Evolutionary conservation across 2,113 vertebrate genomes (phyloP).

Genomic region (Myrmophylax atrothorax): DNA sequence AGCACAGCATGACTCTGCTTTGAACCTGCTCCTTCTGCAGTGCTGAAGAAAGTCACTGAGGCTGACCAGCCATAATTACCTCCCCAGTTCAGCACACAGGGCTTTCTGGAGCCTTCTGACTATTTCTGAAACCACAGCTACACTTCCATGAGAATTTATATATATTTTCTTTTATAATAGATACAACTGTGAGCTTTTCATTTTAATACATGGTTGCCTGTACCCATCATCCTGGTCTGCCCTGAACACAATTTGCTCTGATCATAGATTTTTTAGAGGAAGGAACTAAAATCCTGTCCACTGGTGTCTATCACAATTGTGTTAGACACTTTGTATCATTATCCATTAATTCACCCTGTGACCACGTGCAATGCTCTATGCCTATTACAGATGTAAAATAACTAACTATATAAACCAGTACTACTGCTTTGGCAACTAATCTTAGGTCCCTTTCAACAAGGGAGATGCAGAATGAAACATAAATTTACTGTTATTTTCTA

Average conservation of each 20-base stretch:
- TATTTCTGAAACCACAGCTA: slow-evolving; percentile 61
- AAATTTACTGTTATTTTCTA: not conserved
- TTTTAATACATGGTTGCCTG: slow-evolving; percentile 46
- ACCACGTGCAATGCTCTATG: not conserved
- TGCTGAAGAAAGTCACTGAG: slow-evolving; percentile 42
- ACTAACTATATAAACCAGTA: not conserved
- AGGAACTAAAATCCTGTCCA: not conserved
- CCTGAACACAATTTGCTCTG: slow-evolving; percentile 54
- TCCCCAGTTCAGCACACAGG: slow-evolving; percentile 64
- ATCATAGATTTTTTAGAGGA: slow-evolving; percentile 49
- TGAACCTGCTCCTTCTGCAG: slow-evolving; percentile 27
- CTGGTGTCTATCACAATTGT: not conserved
- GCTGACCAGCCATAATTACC: slow-evolving; percentile 61
- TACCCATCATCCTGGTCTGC: slow-evolving; percentile 16
- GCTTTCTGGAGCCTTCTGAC: slow-evolving; percentile 61
- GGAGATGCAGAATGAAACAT: not conserved
- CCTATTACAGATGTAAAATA: not conserved
- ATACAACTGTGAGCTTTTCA: slow-evolving; percentile 73
- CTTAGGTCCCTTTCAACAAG: not conserved
- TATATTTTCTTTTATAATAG: slow-evolving; percentile 63
- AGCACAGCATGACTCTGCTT: slow-evolving; percentile 26
- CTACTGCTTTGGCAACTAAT: not conserved
- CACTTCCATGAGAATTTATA: slow-evolving; percentile 72
- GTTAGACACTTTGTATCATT: not conserved
- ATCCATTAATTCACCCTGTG: not conserved